Evolutionary conservation across 2,113 vertebrate genomes (phyloP).

Genomic region (Callaeas wilsoni): DNA sequence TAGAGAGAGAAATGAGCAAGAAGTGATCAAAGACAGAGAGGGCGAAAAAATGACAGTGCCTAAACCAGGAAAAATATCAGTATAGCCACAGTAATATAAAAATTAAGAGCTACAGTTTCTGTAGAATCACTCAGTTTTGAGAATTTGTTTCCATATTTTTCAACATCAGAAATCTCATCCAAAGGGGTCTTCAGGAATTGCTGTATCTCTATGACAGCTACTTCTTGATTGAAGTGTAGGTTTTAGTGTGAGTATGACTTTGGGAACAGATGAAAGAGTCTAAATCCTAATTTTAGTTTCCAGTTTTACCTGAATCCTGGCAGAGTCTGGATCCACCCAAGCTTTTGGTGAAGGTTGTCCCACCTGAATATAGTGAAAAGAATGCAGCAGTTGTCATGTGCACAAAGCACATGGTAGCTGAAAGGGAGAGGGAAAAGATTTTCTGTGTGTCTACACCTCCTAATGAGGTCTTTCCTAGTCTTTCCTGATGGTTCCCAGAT

Average conservation of each 20-base stretch:
- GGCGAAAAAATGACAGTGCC: neutral
- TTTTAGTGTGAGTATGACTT: neutral
- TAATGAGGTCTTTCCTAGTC: neutral
- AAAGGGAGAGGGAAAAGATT: neutral
- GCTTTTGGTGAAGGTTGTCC: neutral
- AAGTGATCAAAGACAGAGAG: neutral
- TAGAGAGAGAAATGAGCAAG: neutral
- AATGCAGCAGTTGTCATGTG: neutral
- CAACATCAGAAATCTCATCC: neutral
- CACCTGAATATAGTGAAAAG: neutral
- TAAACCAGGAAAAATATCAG: neutral
- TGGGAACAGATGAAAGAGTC: neutral
- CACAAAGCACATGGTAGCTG: neutral
- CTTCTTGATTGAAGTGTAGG: neutral
- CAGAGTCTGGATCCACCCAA: accelerated
- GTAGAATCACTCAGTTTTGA: neutral
- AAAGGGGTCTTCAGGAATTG: neutral
- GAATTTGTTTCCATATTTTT: neutral
- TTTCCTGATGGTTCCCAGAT: neutral
- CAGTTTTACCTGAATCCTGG: neutral
- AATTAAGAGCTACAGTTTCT: neutral
- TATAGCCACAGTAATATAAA: neutral
- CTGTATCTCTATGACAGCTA: neutral
- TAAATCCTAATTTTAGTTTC: neutral
- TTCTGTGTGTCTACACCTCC: neutral